phyloP scores from a whole-genome alignment of 1,140 invertebrate genomes.

The Drosophila hydei region DNA sequence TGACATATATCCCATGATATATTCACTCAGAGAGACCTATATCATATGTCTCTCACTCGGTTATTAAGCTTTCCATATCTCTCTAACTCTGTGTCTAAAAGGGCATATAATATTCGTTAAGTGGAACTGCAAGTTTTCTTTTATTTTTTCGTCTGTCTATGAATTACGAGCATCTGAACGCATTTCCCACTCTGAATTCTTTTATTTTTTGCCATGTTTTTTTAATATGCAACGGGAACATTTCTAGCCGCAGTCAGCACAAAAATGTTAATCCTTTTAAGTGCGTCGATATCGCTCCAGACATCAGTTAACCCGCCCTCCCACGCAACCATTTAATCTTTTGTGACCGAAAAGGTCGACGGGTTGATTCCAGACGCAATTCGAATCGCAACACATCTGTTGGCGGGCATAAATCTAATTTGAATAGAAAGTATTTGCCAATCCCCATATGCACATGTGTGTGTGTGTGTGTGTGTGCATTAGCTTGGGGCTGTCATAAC shows the following conservation, averaged over 20 bases:
- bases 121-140: too few species aligned
- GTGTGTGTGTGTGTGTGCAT: constrained; percentile 28
- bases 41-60: too few species aligned
- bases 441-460: constrained; percentile 3
- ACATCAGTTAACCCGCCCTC: constrained; percentile 30
- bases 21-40: too few species aligned
- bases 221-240: constrained; percentile 59
- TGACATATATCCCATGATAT: too few species aligned
- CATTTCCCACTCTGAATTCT: constrained; percentile 6
- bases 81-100: too few species aligned
- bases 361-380: constrained; percentile 50
- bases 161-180: constrained; percentile 29
- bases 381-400: constrained; percentile 56
- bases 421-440: constrained; percentile 48
- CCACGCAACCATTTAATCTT: constrained; percentile 64
- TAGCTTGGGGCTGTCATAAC: constrained; percentile 63
- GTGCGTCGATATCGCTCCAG: constrained; percentile 56
- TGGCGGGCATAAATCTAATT: constrained; percentile 68
- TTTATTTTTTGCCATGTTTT: constrained; percentile 22
- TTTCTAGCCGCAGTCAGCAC: constrained; percentile 56
- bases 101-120: too few species aligned
- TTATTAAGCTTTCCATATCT: too few species aligned
- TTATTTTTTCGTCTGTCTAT: constrained; percentile 45
- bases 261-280: constrained; percentile 77
- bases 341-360: constrained; percentile 54